Conservation (phyloP, 2,888 invertebrate species). For the Tenthredo notha region DNA sequence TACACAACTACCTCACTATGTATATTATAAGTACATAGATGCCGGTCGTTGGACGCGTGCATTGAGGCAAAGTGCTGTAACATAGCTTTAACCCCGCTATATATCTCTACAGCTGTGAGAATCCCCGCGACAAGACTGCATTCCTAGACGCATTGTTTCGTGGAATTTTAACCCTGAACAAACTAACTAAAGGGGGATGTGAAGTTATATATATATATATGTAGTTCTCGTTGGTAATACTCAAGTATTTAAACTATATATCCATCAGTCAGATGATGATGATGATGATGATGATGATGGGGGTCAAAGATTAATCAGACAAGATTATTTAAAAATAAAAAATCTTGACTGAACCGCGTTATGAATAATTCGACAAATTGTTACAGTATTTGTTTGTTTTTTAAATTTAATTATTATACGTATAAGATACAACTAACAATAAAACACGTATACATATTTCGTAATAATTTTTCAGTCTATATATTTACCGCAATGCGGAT, state of each 20-base stretch:
- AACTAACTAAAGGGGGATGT: neutral
- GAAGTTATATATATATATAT: neutral
- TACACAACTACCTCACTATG: too few relatives aligned
- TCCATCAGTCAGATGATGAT: neutral
- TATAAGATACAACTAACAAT: neutral
- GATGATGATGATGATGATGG: neutral
- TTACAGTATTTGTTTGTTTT: neutral
- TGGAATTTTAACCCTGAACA: conserved; percentile 32
- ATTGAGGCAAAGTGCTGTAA: too few relatives aligned
- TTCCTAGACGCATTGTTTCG: conserved; percentile 50
- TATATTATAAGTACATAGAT: too few relatives aligned
- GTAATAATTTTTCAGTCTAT: neutral
- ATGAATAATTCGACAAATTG: neutral
- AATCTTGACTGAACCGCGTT: neutral
- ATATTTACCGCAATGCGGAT: neutral
- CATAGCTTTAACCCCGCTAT: neutral
- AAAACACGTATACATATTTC: neutral
- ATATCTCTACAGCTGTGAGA: neutral
- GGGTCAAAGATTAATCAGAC: neutral
- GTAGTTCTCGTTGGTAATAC: neutral
- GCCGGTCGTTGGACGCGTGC: too few relatives aligned
- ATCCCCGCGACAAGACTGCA: conserved; percentile 51
- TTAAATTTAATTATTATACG: neutral
- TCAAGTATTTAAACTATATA: neutral
- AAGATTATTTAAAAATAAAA: neutral